Percentiles rank a stretch among this genome's conserved stretches.
Evolutionary conservation across 2,797 vertebrate species (phyloP).

Genomic region (Neopelma chrysocephalum): DNA sequence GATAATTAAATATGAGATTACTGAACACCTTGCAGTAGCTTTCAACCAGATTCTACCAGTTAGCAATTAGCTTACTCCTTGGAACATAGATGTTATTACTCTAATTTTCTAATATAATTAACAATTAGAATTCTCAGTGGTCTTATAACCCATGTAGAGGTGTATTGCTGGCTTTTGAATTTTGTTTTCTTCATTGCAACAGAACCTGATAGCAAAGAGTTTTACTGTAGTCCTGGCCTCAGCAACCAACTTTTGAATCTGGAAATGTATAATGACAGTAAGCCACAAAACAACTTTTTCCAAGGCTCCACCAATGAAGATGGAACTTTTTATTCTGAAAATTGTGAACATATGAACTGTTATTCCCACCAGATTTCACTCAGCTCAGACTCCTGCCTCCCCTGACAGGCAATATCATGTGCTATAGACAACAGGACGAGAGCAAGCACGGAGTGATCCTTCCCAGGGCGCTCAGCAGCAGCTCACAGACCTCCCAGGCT

Average conservation of each 20-base stretch:
- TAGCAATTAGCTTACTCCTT: neutral
- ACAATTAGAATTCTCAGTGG: neutral
- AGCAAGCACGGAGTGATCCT: neutral
- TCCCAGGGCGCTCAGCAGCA: constrained; percentile 12
- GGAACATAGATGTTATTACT: neutral
- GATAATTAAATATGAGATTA: neutral
- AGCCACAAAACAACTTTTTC: neutral
- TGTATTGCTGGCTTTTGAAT: neutral
- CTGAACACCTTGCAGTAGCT: neutral
- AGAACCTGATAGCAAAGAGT: neutral
- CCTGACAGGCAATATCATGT: neutral
- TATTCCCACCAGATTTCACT: neutral
- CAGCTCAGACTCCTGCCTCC: neutral
- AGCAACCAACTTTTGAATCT: neutral
- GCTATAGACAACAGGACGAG: neutral
- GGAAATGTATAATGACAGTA: neutral
- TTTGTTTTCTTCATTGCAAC: neutral
- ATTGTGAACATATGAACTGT: constrained; percentile 1
- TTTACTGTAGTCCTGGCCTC: neutral
- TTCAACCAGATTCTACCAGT: neutral
- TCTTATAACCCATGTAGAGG: neutral
- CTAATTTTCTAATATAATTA: neutral
- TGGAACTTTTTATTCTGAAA: neutral
- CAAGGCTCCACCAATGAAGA: constrained; percentile 6
- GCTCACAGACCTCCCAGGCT: constrained; percentile 23